Evolutionary conservation across 2,113 vertebrate genomes (phyloP).

Genomic region (Channa maculata): DNA sequence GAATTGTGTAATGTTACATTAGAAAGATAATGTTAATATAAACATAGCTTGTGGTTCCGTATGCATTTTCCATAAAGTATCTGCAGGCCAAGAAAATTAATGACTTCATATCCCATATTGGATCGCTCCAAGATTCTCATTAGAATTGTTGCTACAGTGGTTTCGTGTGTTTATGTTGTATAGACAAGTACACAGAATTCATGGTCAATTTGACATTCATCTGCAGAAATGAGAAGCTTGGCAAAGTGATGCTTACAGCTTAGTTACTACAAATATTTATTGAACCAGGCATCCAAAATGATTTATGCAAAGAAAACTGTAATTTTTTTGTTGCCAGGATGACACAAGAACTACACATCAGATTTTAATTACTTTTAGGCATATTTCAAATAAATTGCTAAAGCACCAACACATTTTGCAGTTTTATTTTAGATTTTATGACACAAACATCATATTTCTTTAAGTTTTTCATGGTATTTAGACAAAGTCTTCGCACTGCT

Average conservation of each 20-base stretch:
- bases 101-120: conserved; percentile 23
- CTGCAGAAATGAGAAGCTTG: conserved; percentile 33
- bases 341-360: no score
- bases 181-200: conserved; percentile 31
- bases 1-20: background rate
- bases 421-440: no score
- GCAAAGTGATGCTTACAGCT: conserved; percentile 26
- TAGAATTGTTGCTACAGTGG: background rate
- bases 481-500: no score
- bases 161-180: conserved; percentile 28
- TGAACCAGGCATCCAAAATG: background rate
- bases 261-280: conserved; percentile 31
- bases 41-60: conserved; percentile 21
- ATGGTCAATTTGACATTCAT: conserved; percentile 28
- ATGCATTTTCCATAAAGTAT: conserved; percentile 16
- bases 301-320: background rate
- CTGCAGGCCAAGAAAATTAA: conserved; percentile 15
- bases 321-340: background rate
- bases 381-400: no score
- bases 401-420: no score
- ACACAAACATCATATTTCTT: no score
- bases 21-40: conserved; percentile 7
- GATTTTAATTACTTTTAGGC: no score
- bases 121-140: conserved; percentile 31
- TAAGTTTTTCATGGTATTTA: no score